phyloP scores from a whole-genome alignment of 2,797 vertebrate genomes.

The Manis crassicaudata region DNA sequence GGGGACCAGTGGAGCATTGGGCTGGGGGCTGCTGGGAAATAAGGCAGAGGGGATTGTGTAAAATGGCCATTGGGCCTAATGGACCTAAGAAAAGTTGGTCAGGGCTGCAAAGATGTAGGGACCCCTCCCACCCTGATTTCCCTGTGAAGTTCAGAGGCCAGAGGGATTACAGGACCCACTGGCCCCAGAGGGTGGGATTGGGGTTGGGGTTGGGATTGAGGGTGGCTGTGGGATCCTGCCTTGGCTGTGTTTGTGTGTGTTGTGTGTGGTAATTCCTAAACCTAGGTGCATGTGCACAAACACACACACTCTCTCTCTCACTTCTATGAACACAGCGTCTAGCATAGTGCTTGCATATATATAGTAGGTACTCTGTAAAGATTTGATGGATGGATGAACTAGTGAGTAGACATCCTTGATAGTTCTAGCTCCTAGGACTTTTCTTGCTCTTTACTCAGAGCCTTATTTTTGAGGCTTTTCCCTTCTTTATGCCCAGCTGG shows the following conservation, averaged over 20 bases:
- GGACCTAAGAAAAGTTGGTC: not conserved
- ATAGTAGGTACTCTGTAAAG: not conserved
- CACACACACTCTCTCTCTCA: not conserved
- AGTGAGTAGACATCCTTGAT: not conserved
- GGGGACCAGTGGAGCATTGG: not conserved
- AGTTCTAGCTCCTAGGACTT: not conserved
- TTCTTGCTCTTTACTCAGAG: not conserved
- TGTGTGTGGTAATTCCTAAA: not conserved
- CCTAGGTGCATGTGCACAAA: not conserved
- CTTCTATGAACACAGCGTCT: not conserved
- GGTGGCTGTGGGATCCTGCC: not conserved
- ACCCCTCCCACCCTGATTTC: not conserved
- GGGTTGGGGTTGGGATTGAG: not conserved
- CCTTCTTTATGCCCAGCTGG: not conserved
- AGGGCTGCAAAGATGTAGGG: not conserved
- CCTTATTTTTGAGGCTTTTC: not conserved
- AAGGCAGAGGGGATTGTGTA: not conserved
- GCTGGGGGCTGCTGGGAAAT: not conserved
- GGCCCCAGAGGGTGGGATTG: not conserved
- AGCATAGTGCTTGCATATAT: not conserved
- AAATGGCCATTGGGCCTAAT: not conserved
- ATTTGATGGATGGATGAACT: not conserved
- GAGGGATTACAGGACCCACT: not conserved
- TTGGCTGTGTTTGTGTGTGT: not conserved
- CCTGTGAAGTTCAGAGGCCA: not conserved